Evolutionary conservation across 2,888 invertebrate species (phyloP).

Genomic region (Meteorus colon): DNA sequence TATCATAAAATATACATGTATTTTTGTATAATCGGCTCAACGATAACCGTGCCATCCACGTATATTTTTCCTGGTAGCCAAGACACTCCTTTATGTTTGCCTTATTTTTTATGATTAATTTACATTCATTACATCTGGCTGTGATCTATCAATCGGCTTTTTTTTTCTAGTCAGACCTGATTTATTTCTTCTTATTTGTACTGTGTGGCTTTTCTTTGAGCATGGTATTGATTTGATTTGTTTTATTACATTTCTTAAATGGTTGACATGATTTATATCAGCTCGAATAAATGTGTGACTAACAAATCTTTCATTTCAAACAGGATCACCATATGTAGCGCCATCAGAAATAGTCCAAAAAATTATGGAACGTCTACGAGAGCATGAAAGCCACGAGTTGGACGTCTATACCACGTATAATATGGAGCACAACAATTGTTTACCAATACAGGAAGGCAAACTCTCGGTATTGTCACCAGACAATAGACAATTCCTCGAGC

Average conservation of each 20-base stretch:
- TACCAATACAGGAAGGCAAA: constrained; percentile 58
- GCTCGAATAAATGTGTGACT: constrained; percentile 27
- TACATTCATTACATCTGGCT: constrained; percentile 15
- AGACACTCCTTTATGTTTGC: neutral
- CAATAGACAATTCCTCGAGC: constrained; percentile 68
- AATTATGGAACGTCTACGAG: constrained; percentile 80
- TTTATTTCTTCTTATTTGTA: constrained; percentile 4
- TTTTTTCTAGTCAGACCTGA: constrained; percentile 14
- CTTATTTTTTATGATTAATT: constrained; percentile 1
- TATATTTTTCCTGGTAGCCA: neutral
- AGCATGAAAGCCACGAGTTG: constrained; percentile 68
- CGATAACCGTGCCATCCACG: constrained; percentile 3
- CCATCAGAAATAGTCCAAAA: constrained; percentile 88
- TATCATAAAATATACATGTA: constrained; percentile 4
- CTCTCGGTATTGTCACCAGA: constrained; percentile 70
- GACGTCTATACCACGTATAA: constrained; percentile 59
- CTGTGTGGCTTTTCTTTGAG: constrained; percentile 18
- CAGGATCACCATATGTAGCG: constrained; percentile 85
- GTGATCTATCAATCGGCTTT: constrained; percentile 7
- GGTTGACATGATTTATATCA: constrained; percentile 1
- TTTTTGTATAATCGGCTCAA: neutral
- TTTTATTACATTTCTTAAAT: constrained; percentile 35
- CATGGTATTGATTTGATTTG: constrained; percentile 39
- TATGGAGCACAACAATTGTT: constrained; percentile 53
- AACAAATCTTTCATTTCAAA: constrained; percentile 55